Percentiles rank a stretch among this genome's conserved stretches.
phyloP scores from a whole-genome alignment of 2,888 invertebrate species.

The Aleiodes alternator region DNA sequence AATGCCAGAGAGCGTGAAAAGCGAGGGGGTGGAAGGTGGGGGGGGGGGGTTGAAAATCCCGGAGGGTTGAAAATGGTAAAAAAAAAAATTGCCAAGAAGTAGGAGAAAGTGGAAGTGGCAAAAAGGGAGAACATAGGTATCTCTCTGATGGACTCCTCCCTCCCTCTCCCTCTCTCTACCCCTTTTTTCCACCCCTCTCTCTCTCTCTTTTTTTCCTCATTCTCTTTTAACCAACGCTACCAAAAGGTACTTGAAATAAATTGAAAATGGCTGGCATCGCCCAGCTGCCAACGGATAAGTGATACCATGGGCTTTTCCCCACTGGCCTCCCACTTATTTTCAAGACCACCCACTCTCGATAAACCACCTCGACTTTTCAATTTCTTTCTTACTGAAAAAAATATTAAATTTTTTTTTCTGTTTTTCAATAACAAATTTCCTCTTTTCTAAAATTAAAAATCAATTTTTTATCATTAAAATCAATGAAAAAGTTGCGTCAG shows the following conservation, averaged over 20 bases:
- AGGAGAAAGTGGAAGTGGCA: background rate
- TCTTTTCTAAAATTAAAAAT: too few relatives aligned
- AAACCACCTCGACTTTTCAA: too few relatives aligned
- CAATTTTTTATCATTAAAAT: too few relatives aligned
- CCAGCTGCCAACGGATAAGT: conserved; percentile 36
- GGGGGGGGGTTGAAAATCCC: background rate
- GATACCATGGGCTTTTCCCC: conserved; percentile 36
- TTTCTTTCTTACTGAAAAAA: too few relatives aligned
- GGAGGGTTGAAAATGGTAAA: conserved; percentile 16
- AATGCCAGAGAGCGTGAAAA: conserved; percentile 33
- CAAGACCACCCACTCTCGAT: conserved; percentile 21
- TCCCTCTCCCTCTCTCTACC: background rate
- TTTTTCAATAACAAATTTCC: too few relatives aligned
- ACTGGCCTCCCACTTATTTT: conserved; percentile 1
- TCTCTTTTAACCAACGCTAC: conserved; percentile 63
- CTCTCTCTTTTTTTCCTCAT: conserved; percentile 58
- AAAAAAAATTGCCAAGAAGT: too few relatives aligned
- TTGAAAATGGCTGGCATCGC: conserved; percentile 70
- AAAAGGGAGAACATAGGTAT: conserved; percentile 58
- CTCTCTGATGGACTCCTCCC: conserved; percentile 53
- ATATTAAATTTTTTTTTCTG: too few relatives aligned
- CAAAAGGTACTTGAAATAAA: conserved; percentile 72
- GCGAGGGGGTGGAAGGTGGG: background rate
- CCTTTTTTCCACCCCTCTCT: conserved; percentile 45
- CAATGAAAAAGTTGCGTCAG: too few relatives aligned